These are phyloP conservation scores for Hipposideros larvatus DNA, from an alignment of 2,797 vertebrate species.

Conservation along the genomic window DNA sequence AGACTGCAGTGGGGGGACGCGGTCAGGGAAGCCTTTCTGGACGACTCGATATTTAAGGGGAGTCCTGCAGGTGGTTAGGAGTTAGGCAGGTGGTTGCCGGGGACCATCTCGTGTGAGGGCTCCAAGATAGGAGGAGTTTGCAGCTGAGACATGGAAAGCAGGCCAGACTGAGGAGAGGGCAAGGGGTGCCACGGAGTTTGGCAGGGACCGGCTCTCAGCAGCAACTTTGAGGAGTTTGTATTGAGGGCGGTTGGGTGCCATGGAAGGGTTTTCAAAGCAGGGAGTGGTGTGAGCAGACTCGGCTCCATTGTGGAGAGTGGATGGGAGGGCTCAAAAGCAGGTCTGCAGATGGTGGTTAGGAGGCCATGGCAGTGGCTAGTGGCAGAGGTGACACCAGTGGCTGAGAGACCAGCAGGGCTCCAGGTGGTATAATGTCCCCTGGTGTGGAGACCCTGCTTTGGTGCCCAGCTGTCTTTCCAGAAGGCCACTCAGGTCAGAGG, in stretches of 20 bases:
- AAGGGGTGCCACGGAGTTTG: too few relatives aligned
- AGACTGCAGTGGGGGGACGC: fast-evolving
- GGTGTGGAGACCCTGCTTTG: background rate
- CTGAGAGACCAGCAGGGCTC: background rate
- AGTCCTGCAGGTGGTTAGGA: background rate
- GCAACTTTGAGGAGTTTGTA: background rate
- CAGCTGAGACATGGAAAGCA: background rate
- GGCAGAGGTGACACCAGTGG: too few relatives aligned
- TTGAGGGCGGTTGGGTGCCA: background rate
- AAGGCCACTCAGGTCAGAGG: background rate
- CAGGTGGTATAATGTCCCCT: background rate
- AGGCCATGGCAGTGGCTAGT: fast-evolving
- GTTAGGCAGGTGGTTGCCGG: background rate
- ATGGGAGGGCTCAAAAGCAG: background rate
- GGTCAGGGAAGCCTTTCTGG: background rate
- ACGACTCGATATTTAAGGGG: too few relatives aligned
- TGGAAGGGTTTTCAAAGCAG: background rate
- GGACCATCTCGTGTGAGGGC: background rate
- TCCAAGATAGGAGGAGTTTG: background rate
- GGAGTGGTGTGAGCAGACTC: background rate
- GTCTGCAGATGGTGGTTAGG: background rate
- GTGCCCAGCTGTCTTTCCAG: background rate
- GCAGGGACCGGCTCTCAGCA: background rate
- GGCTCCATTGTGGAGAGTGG: background rate
- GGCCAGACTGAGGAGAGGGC: background rate